Evolutionary conservation across 2,888 invertebrate species (phyloP).

Genomic region (Agrilus mali): DNA sequence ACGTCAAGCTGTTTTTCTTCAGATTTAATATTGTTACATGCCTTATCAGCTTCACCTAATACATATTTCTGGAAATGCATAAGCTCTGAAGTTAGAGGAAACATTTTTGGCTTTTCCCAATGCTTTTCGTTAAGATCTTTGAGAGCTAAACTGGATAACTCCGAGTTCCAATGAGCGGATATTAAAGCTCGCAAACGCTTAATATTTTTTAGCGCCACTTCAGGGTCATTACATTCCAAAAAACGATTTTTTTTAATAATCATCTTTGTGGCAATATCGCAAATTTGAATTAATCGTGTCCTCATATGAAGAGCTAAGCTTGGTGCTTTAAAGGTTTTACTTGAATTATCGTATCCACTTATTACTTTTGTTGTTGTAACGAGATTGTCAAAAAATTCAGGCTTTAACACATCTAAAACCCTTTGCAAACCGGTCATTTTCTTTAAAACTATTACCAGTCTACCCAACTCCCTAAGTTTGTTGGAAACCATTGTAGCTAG

Average conservation of each 20-base stretch:
- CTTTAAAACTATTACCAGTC: slow-evolving; percentile 6
- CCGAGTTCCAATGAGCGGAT: slow-evolving; percentile 7
- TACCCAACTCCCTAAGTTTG: slow-evolving; percentile 14
- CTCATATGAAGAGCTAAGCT: slow-evolving; percentile 15
- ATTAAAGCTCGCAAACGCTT: slow-evolving; percentile 4
- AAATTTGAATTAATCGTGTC: slow-evolving; percentile 12
- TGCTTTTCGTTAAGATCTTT: slow-evolving; percentile 7
- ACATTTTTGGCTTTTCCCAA: slow-evolving; percentile 8
- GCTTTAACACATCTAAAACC: no score
- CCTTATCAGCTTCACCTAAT: slow-evolving; percentile 5
- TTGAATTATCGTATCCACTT: slow-evolving; percentile 9
- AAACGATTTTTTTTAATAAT: slow-evolving; percentile 11
- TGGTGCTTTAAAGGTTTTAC: slow-evolving; percentile 9
- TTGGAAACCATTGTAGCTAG: slow-evolving; percentile 12
- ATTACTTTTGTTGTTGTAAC: slow-evolving; percentile 11
- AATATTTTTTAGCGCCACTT: slow-evolving; percentile 8
- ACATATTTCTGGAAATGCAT: slow-evolving; percentile 9
- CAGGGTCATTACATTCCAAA: slow-evolving; percentile 2
- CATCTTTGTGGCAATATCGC: slow-evolving; percentile 10
- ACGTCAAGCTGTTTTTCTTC: no score
- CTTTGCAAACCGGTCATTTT: slow-evolving; percentile 5
- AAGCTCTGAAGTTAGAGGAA: slow-evolving; percentile 9
- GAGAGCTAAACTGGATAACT: slow-evolving; percentile 8
- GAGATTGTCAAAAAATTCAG: no score
- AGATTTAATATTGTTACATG: slow-evolving; percentile 1